A percentile compares a stretch with the other conserved stretches of the same genome.
phyloP scores from a whole-genome alignment of 2,888 invertebrate genomes.

The Plebejus melissa region DNA sequence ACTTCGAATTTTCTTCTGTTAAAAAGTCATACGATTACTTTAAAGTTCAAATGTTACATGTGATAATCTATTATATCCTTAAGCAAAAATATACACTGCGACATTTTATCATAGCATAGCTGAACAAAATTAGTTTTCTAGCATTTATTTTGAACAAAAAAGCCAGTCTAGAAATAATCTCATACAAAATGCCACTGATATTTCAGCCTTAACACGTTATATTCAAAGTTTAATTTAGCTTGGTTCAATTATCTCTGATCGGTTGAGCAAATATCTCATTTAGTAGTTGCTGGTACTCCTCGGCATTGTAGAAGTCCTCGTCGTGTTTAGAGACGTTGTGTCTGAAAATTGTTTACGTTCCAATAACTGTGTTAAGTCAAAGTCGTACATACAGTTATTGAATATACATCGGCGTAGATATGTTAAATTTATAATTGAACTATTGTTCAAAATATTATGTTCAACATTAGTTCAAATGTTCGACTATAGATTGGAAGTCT shows the following conservation, averaged over 20 bases:
- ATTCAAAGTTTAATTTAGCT: constrained; percentile 25
- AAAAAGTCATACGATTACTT: neutral
- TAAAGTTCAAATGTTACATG: neutral
- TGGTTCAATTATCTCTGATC: constrained; percentile 61
- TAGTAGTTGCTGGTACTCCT: constrained; percentile 68
- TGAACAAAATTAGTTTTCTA: neutral
- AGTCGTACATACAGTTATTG: neutral
- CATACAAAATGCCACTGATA: constrained; percentile 20
- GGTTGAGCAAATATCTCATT: constrained; percentile 77
- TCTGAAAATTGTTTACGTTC: constrained; percentile 45
- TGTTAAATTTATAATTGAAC: no score
- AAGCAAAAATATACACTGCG: constrained; percentile 1
- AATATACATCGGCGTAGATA: no score
- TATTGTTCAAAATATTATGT: no score
- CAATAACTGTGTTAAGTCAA: constrained; percentile 28
- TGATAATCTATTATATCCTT: neutral
- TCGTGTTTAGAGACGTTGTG: constrained; percentile 57
- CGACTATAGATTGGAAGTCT: no score
- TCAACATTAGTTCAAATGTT: no score
- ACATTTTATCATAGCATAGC: neutral
- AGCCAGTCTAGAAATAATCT: constrained; percentile 17
- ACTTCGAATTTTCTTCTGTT: neutral
- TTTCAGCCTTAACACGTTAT: constrained; percentile 29
- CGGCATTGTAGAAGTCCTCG: constrained; percentile 68
- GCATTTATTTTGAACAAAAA: neutral